A percentile compares a stretch with the other conserved stretches of the same genome.
Conservation (phyloP, 2,797 vertebrate genomes). For the Eulemur albifrons region DNA sequence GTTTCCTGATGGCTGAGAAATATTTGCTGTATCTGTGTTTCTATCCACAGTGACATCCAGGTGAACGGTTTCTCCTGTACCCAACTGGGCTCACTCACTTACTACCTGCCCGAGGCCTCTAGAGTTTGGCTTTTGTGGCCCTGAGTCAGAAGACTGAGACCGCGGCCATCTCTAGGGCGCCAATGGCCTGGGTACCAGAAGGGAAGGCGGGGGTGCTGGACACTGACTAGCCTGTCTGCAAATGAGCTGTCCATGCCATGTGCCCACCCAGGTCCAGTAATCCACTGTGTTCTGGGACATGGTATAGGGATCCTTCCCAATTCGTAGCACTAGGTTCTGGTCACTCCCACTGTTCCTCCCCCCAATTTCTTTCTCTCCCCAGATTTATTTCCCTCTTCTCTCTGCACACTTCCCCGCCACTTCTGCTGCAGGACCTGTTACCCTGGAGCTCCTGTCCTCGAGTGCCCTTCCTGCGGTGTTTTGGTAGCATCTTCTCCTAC, state of each 20-base stretch:
- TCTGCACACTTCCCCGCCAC: not conserved
- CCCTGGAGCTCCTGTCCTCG: not conserved
- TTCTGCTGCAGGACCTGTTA: not conserved
- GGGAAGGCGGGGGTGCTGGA: not conserved
- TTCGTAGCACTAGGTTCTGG: not conserved
- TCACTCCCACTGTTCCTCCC: too few species aligned
- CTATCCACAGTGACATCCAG: not conserved
- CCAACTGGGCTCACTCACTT: not conserved
- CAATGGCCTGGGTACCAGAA: not conserved
- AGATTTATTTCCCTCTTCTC: not conserved
- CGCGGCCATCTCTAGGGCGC: not conserved
- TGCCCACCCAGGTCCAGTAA: too few species aligned
- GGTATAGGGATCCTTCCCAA: not conserved
- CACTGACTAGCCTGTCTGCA: not conserved
- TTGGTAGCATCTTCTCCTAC: not conserved
- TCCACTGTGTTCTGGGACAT: not conserved
- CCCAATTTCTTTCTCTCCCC: not conserved
- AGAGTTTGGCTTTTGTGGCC: not conserved
- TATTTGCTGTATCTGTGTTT: not conserved
- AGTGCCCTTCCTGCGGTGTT: not conserved
- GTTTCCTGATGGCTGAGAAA: not conserved
- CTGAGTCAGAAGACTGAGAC: not conserved
- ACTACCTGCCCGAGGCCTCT: not conserved
- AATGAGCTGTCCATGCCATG: accelerated
- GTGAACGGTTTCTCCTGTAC: not conserved